Evolutionary conservation across 2,113 vertebrate species (phyloP).

Genomic region (Copsychus sechellarum): DNA sequence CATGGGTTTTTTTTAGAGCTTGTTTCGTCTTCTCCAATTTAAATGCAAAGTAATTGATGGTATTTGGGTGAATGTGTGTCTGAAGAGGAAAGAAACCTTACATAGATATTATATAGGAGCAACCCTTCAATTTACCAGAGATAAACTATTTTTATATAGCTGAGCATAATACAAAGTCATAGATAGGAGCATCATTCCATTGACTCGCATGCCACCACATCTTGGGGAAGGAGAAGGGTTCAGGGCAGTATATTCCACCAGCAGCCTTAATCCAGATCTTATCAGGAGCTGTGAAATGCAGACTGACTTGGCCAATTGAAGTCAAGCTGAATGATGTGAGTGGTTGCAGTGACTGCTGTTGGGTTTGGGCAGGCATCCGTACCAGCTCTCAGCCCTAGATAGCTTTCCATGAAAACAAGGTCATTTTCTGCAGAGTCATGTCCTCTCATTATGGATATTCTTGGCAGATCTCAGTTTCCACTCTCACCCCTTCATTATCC

Average conservation of each 20-base stretch:
- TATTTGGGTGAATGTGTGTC: not conserved
- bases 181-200: rapidly evolving
- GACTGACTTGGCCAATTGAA: not conserved
- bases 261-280: not conserved
- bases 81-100: slow-evolving; percentile 2
- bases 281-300: not conserved
- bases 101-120: not conserved
- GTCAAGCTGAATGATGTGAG: not conserved
- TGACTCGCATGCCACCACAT: not conserved
- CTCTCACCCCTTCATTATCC: not conserved
- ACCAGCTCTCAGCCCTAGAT: not conserved
- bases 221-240: not conserved
- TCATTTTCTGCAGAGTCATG: not conserved
- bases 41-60: not conserved
- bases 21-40: not conserved
- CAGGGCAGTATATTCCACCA: not conserved
- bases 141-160: not conserved
- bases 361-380: not conserved
- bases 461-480: not conserved
- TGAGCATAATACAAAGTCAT: not conserved
- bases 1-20: not conserved
- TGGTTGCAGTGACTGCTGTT: not conserved
- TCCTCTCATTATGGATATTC: not conserved
- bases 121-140: not conserved
- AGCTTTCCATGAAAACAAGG: not conserved